Percentiles rank a stretch among this genome's conserved stretches.
These are phyloP conservation scores for Murina feae DNA, from an alignment of 2,113 vertebrate species.

Conservation along the genomic window DNA sequence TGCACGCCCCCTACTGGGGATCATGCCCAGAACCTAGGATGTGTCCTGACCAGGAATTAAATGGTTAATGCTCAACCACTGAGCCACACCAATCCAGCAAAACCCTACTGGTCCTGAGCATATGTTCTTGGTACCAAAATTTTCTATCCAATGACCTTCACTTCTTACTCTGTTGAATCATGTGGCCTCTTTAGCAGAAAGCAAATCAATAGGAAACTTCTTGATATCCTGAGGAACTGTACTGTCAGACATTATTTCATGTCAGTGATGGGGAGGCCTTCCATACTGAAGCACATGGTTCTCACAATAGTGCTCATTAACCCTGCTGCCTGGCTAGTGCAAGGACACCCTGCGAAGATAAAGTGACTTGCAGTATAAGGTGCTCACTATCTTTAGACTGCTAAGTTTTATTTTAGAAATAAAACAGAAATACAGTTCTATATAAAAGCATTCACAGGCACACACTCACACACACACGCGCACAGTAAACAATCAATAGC, in stretches of 20 bases:
- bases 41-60: no score
- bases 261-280: background rate
- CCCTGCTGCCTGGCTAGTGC: background rate
- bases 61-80: no score
- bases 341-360: background rate
- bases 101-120: background rate
- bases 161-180: background rate
- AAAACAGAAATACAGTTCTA: background rate
- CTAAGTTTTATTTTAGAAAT: slow-evolving; percentile 2
- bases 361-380: background rate
- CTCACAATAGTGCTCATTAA: background rate
- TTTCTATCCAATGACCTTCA: background rate
- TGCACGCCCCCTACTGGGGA: no score
- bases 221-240: background rate
- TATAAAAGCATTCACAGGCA: background rate
- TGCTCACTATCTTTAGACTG: background rate
- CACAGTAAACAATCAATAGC: background rate
- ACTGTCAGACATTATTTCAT: background rate
- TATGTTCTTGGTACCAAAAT: background rate
- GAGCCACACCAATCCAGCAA: background rate
- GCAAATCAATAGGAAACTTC: background rate
- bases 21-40: no score
- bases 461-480: background rate
- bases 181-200: background rate
- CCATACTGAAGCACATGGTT: background rate